These are phyloP conservation scores for Pararge aegeria DNA, from an alignment of 1,140 invertebrate species.

Conservation along the genomic window DNA sequence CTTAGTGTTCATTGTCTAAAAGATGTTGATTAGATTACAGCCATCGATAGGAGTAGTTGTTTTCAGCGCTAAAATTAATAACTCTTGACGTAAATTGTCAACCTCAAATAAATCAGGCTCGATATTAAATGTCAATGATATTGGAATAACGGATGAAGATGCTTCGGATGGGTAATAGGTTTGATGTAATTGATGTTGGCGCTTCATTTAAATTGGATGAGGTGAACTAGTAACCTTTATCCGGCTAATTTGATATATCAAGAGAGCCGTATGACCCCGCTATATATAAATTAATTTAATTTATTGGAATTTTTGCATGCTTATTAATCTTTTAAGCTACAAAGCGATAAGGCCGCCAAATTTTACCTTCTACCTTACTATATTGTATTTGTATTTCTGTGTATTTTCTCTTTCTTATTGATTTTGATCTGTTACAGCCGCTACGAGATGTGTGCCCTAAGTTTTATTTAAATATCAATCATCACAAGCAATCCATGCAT, in stretches of 20 bases:
- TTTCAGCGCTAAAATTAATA: background rate
- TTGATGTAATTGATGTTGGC: constrained; percentile 7
- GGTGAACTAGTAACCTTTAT: constrained; percentile 28
- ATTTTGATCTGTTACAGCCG: too few relatives aligned
- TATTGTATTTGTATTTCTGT: too few relatives aligned
- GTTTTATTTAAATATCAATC: too few relatives aligned
- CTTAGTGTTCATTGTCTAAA: too few relatives aligned
- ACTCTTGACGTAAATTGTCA: background rate
- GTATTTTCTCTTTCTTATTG: too few relatives aligned
- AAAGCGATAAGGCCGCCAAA: too few relatives aligned
- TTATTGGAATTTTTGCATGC: too few relatives aligned
- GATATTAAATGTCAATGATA: constrained; percentile 27
- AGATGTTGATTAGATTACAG: too few relatives aligned
- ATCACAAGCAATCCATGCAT: too few relatives aligned
- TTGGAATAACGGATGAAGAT: constrained; percentile 16
- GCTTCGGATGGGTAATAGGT: constrained; percentile 3
- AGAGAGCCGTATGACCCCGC: constrained; percentile 1
- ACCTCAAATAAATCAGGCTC: constrained; percentile 22
- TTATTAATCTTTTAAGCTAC: too few relatives aligned
- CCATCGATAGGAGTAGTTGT: background rate
- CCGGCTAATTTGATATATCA: constrained; percentile 2
- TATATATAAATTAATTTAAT: constrained; percentile 11
- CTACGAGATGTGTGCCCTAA: too few relatives aligned
- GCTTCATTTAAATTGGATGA: constrained; percentile 24
- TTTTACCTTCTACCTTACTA: too few relatives aligned